Conservation (phyloP, 2,113 vertebrate genomes). For the Sialia sialis region DNA sequence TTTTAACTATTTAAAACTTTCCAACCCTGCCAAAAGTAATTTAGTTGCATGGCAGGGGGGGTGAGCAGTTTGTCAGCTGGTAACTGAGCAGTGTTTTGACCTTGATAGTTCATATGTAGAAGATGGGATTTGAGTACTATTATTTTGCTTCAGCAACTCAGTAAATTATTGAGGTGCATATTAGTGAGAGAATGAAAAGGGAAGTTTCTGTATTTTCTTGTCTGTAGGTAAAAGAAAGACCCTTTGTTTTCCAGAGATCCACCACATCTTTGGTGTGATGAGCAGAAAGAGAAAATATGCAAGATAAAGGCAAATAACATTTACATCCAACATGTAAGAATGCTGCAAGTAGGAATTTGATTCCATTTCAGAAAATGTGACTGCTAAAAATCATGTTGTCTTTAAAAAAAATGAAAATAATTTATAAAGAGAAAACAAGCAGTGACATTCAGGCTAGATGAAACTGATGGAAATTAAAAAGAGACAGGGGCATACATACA, state of each 20-base stretch:
- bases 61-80: background rate
- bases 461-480: background rate
- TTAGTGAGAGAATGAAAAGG: background rate
- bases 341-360: background rate
- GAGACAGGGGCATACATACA: background rate
- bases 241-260: background rate
- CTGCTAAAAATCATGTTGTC: background rate
- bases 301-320: slow-evolving; percentile 20
- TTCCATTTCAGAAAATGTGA: background rate
- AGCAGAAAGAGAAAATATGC: slow-evolving; percentile 18
- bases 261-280: slow-evolving; percentile 7
- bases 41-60: background rate
- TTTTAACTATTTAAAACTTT: slow-evolving; percentile 68
- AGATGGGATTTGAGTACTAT: background rate
- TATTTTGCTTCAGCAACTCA: slow-evolving; percentile 13
- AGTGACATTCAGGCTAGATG: background rate
- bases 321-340: background rate
- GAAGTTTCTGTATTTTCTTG: slow-evolving; percentile 20
- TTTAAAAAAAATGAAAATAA: background rate
- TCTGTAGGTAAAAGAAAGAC: slow-evolving; percentile 4
- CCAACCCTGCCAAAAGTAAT: slow-evolving; percentile 50
- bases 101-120: slow-evolving; percentile 17
- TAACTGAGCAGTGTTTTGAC: background rate
- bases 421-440: background rate
- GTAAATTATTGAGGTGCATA: background rate